A percentile compares a stretch with the other conserved stretches of the same genome.
Conservation (phyloP, 2,113 vertebrate genomes). For the Ariopsis seemanni region DNA sequence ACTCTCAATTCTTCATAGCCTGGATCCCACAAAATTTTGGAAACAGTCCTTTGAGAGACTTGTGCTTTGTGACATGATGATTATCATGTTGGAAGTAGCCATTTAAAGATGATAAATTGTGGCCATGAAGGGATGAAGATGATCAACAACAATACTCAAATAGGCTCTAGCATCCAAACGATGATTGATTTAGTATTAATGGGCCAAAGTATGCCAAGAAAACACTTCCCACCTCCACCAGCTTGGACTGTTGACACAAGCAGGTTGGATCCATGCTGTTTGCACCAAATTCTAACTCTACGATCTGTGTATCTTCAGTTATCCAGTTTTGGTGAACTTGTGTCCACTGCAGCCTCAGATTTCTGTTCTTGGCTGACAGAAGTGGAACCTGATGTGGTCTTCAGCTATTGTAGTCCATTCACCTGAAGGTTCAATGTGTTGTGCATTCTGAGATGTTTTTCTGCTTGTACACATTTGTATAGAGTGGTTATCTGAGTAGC, state of each 20-base stretch:
- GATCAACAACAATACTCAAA: background rate
- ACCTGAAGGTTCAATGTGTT: background rate
- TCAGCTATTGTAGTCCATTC: background rate
- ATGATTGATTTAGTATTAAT: too few relatives aligned
- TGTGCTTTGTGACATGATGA: background rate
- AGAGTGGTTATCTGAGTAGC: background rate
- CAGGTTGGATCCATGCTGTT: too few relatives aligned
- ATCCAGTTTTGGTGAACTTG: background rate
- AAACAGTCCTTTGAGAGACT: background rate
- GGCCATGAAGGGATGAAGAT: background rate
- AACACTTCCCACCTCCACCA: too few relatives aligned
- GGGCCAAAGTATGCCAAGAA: too few relatives aligned
- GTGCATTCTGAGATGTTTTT: background rate
- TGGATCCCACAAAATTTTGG: background rate
- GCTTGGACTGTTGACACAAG: too few relatives aligned
- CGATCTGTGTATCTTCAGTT: background rate
- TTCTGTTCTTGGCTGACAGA: background rate
- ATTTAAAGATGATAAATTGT: background rate
- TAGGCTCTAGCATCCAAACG: background rate
- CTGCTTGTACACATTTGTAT: background rate
- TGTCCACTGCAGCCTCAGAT: background rate
- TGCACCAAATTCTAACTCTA: background rate
- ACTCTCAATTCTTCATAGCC: background rate
- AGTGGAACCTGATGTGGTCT: background rate
- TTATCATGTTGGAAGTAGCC: background rate